Evolutionary conservation across 2,888 invertebrate genomes (phyloP).

Genomic region (Endomychus coccineus): DNA sequence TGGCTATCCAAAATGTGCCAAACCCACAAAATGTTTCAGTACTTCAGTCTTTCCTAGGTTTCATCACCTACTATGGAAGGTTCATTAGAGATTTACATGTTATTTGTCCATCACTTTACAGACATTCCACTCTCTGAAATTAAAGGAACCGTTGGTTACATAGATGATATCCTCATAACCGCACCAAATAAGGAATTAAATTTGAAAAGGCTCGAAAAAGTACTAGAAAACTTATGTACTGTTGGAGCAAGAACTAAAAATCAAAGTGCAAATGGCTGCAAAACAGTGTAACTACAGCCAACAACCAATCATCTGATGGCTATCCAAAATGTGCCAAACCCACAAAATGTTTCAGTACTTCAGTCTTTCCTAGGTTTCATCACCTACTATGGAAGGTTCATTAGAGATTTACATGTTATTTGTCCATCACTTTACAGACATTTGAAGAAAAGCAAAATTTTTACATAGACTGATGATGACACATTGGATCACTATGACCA

Average conservation of each 20-base stretch:
- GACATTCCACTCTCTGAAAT: no score
- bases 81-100: conserved; percentile 16
- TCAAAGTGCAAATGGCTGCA: conserved; percentile 15
- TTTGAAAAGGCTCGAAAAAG: conserved; percentile 3
- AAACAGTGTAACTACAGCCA: conserved; percentile 12
- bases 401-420: conserved; percentile 15
- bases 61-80: conserved; percentile 17
- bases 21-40: conserved; percentile 12
- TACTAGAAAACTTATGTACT: conserved; percentile 1
- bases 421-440: conserved; percentile 17
- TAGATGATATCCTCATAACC: no score
- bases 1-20: conserved; percentile 15
- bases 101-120: conserved; percentile 16
- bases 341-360: conserved; percentile 14
- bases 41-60: conserved; percentile 18
- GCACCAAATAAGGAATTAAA: conserved; percentile 1
- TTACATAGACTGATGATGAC: conserved; percentile 14
- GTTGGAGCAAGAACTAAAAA: conserved; percentile 8
- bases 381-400: conserved; percentile 17
- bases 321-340: conserved; percentile 13
- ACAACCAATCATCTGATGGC: conserved; percentile 14
- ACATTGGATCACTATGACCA: conserved; percentile 18
- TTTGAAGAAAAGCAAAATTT: conserved; percentile 15
- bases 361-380: conserved; percentile 18
- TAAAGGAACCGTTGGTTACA: no score